Base-by-base conservation (phyloP, 2,797 vertebrate genomes). In the Arnoldichthys spilopterus region DNA sequence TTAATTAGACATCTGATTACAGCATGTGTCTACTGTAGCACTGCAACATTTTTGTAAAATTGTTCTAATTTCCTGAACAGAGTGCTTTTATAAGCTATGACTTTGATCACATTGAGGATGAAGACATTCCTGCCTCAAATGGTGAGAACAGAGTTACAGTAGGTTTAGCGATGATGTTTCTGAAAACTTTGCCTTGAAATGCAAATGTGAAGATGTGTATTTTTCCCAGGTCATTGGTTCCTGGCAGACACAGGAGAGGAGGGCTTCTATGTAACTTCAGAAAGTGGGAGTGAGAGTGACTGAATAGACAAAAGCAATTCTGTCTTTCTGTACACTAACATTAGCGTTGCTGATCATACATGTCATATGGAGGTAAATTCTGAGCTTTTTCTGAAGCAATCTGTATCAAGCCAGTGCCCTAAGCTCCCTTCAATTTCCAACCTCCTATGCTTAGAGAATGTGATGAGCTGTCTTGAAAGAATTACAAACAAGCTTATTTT, bases 21-120 rank as follows among this genome's bases (percentile, higher is more conserved):
- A 45, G 61, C 18, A 13, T 13, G 13, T 8, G 22, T 11, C 15
- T 56, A 1, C 37, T 40, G 6, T 58, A n/a, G n/a, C 20, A 12
- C 7, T 62, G 26, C 28, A 58, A 8, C 6, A 12, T 58, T 15
- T 15, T 58, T 58, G 24, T 58, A 16, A 16, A 28, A 15, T 28
- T 3, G 3, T 16, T 16, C 22, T 62, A 34, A 32, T 6, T 49
- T 24, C 26, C 12, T 53, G 5, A 0, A 5, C 86, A 94, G 93
- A 93, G 89, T 74, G 84, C 89, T 32, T 93, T 93, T 72, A 91
- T 94, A 40, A 91, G 85, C 30, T 92, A 90, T 3, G 88, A 94
- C 81, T 87, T 89, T 83, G 90, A 93, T 4, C 89, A 88, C 78
- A 58, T 91, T 58, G 89, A 90, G 3, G 89, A 90, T 1, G 82